Conservation (phyloP, 1,140 invertebrate genomes). For the Neodiprion pinetum region DNA sequence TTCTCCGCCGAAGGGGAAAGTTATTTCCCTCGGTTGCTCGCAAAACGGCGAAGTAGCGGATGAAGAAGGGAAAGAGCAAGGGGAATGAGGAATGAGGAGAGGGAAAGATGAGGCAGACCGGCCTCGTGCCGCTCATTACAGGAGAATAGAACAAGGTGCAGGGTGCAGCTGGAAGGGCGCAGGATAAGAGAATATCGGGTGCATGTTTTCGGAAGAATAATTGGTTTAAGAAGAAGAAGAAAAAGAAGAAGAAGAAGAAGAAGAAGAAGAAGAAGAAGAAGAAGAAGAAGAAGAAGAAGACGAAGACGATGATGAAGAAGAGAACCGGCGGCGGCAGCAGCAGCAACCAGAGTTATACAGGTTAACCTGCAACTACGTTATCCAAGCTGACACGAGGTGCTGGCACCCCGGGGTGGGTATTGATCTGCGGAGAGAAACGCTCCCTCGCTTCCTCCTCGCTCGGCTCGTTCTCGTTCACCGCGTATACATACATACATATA, state of each 20-base stretch:
- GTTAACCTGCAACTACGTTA: not conserved
- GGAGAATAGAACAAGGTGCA: no score
- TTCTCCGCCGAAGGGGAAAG: conserved; percentile 4
- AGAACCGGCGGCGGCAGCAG: not conserved
- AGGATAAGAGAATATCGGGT: not conserved
- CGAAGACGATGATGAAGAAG: not conserved
- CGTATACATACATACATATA: not conserved
- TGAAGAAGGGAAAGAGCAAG: not conserved
- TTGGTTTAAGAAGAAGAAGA: not conserved
- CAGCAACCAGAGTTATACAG: not conserved
- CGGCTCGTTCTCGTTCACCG: not conserved
- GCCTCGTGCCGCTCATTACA: no score
- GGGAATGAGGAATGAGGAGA: no score
- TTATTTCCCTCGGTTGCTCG: not conserved
- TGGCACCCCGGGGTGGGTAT: not conserved
- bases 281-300: not conserved
- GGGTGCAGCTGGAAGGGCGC: no score
- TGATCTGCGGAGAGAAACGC: conserved; percentile 1
- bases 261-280: not conserved
- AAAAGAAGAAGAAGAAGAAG: not conserved
- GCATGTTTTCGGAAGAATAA: not conserved
- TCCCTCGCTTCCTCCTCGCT: not conserved
- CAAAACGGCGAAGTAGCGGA: not conserved
- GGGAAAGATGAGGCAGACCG: no score
- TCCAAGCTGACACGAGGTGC: conserved; percentile 6